phyloP scores from a whole-genome alignment of 35 echinoderm and acorn worm genomes.

The Patiria miniata region DNA sequence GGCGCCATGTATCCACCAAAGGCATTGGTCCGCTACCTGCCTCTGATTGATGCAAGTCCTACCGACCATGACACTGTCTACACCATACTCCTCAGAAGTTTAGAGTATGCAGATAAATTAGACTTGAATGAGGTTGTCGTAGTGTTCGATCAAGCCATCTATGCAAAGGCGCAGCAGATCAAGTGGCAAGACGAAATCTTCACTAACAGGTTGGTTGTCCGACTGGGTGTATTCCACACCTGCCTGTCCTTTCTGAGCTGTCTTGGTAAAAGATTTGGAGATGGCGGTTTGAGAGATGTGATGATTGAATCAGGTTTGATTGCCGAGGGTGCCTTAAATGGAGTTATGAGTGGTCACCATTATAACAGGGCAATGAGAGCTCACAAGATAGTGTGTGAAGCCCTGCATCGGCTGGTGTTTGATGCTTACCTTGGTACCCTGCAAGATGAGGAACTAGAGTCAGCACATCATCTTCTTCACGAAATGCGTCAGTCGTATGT shows the following conservation, averaged over 20 bases:
- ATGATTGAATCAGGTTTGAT: constrained; percentile 52
- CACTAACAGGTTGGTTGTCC: constrained; percentile 24
- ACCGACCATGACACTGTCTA: constrained; percentile 41
- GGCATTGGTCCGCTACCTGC: constrained; percentile 39
- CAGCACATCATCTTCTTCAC: not conserved
- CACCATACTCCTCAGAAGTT: constrained; percentile 46
- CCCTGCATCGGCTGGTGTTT: constrained; percentile 54
- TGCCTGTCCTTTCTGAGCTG: constrained; percentile 28
- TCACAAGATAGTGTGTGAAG: constrained; percentile 66
- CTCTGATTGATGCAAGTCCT: constrained; percentile 67
- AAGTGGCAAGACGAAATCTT: constrained; percentile 24
- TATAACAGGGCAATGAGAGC: constrained; percentile 57
- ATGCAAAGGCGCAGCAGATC: constrained; percentile 62
- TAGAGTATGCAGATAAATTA: constrained; percentile 45
- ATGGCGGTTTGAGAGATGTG: constrained; percentile 73
- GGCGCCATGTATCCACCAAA: constrained; percentile 15
- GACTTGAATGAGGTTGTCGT: constrained; percentile 42
- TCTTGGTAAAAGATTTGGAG: constrained; percentile 71
- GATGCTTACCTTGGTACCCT: constrained; percentile 48
- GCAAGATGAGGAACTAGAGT: constrained; percentile 20
- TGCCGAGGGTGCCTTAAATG: constrained; percentile 66
- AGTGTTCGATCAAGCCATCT: constrained; percentile 74
- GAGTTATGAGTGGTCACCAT: constrained; percentile 58
- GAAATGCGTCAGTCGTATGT: not conserved
- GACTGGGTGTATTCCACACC: constrained; percentile 60